Percentiles rank a stretch among this genome's conserved stretches.
Evolutionary conservation across 2,797 vertebrate genomes (phyloP).

Genomic region (Sparidentex hasta): DNA sequence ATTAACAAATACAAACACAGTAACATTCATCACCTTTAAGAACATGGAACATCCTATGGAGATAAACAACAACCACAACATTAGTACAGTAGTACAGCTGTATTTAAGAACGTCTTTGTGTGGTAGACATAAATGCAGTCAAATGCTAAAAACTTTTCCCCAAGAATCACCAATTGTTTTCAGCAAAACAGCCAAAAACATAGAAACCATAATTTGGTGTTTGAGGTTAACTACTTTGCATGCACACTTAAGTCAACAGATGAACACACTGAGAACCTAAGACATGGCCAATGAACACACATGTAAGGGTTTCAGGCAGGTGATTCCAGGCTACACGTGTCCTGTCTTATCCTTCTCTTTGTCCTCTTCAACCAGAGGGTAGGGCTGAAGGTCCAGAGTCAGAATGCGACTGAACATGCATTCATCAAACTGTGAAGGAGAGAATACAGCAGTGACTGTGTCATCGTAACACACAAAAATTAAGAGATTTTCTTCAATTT

Average conservation of each 20-base stretch:
- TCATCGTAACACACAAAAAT: neutral
- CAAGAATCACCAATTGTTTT: neutral
- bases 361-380: constrained; percentile 81
- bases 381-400: constrained; percentile 90
- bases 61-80: neutral
- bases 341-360: neutral
- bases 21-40: neutral
- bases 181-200: constrained; percentile 9
- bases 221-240: neutral
- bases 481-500: neutral
- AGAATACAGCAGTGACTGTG: neutral
- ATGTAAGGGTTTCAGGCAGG: neutral
- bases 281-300: neutral
- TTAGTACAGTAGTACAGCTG: neutral
- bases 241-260: neutral
- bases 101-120: neutral
- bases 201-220: neutral
- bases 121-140: neutral
- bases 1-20: constrained; percentile 1
- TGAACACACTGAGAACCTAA: constrained; percentile 14
- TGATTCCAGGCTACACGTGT: neutral
- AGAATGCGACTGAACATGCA: constrained; percentile 90
- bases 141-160: neutral
- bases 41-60: neutral
- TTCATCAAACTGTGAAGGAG: constrained; percentile 82